Conservation (phyloP, 2,797 vertebrate species). For the Poecile montanus region DNA sequence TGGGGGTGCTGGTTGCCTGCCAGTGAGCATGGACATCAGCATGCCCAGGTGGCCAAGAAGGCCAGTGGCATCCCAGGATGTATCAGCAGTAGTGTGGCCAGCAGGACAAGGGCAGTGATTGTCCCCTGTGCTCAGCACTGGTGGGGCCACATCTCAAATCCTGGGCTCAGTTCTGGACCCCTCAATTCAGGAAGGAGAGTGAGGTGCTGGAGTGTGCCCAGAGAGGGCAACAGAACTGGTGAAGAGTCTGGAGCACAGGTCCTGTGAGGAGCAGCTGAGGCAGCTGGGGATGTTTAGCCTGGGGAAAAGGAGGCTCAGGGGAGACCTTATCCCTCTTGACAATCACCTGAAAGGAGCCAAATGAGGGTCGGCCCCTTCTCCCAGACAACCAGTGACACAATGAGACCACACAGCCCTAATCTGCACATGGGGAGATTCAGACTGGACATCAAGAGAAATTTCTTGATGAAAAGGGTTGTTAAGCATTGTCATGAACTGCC, state of each 20-base stretch:
- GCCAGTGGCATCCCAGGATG: no score
- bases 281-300: background rate
- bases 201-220: background rate
- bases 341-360: background rate
- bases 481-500: background rate
- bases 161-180: background rate
- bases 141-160: fast-evolving
- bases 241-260: background rate
- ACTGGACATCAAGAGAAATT: background rate
- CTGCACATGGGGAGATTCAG: background rate
- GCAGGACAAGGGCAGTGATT: background rate
- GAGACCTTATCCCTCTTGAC: fast-evolving
- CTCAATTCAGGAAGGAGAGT: background rate
- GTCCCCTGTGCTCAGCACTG: fast-evolving
- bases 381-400: background rate
- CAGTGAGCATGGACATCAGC: background rate
- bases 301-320: background rate
- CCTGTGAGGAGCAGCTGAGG: background rate
- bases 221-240: background rate
- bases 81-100: background rate
- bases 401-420: background rate
- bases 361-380: background rate
- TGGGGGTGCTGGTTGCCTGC: background rate
- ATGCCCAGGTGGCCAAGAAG: background rate
- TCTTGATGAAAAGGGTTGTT: background rate